A percentile compares a stretch with the other conserved stretches of the same genome.
phyloP scores from a whole-genome alignment of 92 coral and sea anemone species.

The Montipora capitata region DNA sequence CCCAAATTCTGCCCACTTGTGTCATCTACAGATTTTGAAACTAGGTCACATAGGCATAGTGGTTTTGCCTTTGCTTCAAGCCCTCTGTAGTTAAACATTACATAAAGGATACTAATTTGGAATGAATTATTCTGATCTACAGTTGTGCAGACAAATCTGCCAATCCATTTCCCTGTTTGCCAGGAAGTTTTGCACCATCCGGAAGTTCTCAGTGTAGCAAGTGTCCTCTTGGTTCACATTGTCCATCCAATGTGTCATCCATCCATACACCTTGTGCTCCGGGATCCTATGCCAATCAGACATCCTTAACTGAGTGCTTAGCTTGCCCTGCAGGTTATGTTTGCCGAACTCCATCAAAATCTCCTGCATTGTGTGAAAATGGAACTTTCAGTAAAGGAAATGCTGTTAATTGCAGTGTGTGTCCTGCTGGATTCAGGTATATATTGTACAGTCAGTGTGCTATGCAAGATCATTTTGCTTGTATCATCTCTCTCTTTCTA shows the following conservation, averaged over 20 bases:
- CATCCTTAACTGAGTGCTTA: constrained; percentile 67
- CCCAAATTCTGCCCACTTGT: too few species aligned
- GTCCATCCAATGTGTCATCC: constrained; percentile 57
- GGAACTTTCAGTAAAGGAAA: constrained; percentile 80
- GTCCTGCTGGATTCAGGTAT: constrained; percentile 92
- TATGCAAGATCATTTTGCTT: too few species aligned
- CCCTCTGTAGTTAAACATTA: too few species aligned
- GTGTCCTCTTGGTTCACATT: constrained; percentile 78
- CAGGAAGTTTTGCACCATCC: constrained; percentile 85
- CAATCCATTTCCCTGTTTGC: constrained; percentile 74
- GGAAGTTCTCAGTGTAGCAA: constrained; percentile 71
- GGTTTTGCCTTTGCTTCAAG: too few species aligned
- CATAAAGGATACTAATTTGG: neutral
- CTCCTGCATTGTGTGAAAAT: constrained; percentile 78
- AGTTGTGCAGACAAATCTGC: constrained; percentile 83
- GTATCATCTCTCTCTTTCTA: too few species aligned
- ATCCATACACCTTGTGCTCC: constrained; percentile 80
- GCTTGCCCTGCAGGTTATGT: constrained; percentile 85
- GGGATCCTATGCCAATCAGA: constrained; percentile 80
- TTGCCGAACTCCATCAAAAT: constrained; percentile 75
- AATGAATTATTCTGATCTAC: neutral
- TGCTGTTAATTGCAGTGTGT: constrained; percentile 81
- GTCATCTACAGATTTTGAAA: too few species aligned
- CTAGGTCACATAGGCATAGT: too few species aligned
- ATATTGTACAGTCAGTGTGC: neutral